These are phyloP conservation scores for Pentalonia nigronervosa DNA, from an alignment of 1,140 invertebrate genomes.

Conservation along the genomic window DNA sequence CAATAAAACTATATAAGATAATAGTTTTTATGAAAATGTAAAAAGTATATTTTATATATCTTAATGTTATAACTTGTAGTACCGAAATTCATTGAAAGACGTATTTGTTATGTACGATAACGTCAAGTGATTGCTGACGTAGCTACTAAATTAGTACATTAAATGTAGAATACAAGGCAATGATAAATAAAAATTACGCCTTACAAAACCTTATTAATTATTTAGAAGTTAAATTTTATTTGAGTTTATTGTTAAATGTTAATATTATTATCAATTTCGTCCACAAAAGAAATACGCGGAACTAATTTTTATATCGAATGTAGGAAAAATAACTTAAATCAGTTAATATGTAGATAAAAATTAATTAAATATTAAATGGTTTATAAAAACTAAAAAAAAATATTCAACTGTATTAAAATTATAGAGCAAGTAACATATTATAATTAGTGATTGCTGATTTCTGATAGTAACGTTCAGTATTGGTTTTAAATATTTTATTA, in stretches of 20 bases:
- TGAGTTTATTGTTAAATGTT: background rate
- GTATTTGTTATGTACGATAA: background rate
- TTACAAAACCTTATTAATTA: background rate
- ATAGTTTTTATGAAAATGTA: too few species aligned
- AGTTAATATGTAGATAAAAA: background rate
- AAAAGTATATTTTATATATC: background rate
- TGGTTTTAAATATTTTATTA: background rate
- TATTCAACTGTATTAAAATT: background rate
- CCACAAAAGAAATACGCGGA: conserved; percentile 4
- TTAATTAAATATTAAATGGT: background rate
- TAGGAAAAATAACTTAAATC: background rate
- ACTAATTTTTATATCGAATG: background rate
- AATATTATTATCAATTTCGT: background rate
- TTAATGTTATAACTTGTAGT: background rate
- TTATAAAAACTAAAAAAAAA: background rate
- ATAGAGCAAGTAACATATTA: background rate
- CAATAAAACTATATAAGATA: too few species aligned
- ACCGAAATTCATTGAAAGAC: background rate
- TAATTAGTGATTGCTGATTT: background rate
- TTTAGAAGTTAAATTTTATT: conserved; percentile 1
- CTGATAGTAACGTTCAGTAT: background rate
- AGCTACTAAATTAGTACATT: background rate
- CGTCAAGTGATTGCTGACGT: background rate
- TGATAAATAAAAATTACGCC: background rate
- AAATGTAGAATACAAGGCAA: background rate